phyloP scores from a whole-genome alignment of 2,113 vertebrate genomes.

The Morone chrysops region DNA sequence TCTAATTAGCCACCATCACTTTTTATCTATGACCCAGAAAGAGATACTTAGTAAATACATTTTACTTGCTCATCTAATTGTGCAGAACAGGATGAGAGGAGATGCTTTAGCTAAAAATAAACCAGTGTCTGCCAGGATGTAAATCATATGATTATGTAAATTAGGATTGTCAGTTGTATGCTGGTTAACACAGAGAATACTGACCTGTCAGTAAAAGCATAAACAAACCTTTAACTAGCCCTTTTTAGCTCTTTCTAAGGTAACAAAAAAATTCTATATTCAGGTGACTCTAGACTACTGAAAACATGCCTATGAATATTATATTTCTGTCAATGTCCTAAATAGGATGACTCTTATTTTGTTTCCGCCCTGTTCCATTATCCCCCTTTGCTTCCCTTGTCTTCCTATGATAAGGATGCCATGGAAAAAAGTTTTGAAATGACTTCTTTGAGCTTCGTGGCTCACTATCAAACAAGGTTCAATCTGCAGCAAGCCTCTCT shows the following conservation, averaged over 20 bases:
- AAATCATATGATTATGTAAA: conserved; percentile 60
- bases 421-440: conserved; percentile 42
- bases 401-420: conserved; percentile 7
- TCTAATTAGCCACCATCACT: conserved; percentile 56
- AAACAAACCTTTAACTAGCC: neutral
- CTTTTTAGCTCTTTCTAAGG: no score
- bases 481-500: conserved; percentile 44
- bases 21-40: conserved; percentile 68
- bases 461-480: conserved; percentile 50
- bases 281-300: no score
- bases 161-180: conserved; percentile 12
- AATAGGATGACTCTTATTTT: conserved; percentile 20
- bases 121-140: conserved; percentile 36
- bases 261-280: no score
- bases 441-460: conserved; percentile 17
- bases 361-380: conserved; percentile 22
- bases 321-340: neutral
- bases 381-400: conserved; percentile 7
- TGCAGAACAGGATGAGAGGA: conserved; percentile 36
- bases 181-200: neutral
- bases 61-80: conserved; percentile 60
- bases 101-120: conserved; percentile 62
- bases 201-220: conserved; percentile 15
- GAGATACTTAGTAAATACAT: conserved; percentile 52
- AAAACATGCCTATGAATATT: no score